A percentile compares a stretch with the other conserved stretches of the same genome.
Conservation (phyloP, 2,797 vertebrate genomes). For the Lithobates sylvaticus region DNA sequence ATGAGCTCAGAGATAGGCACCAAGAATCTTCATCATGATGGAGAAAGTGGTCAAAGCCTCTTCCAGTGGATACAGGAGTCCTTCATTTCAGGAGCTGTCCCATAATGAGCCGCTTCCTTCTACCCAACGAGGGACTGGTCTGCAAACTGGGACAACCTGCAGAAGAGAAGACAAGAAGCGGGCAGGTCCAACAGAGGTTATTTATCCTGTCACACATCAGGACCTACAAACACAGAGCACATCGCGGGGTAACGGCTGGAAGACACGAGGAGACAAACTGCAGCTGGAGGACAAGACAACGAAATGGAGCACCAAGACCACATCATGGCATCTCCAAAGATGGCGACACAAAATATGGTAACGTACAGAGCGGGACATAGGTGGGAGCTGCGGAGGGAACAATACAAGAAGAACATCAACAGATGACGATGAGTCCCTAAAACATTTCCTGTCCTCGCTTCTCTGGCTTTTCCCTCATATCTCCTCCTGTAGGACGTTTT, state of each 20-base stretch:
- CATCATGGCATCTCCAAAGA: background rate
- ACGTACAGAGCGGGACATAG: background rate
- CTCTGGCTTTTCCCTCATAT: background rate
- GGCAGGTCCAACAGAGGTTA: background rate
- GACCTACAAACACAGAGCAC: background rate
- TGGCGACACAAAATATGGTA: too few relatives aligned
- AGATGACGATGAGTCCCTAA: background rate
- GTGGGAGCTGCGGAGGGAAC: background rate
- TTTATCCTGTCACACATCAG: background rate
- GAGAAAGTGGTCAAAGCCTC: too few relatives aligned
- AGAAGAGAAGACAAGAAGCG: conserved; percentile 25
- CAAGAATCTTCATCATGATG: background rate
- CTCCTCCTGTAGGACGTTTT: background rate
- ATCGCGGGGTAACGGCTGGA: background rate
- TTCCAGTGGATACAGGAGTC: too few relatives aligned
- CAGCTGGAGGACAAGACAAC: background rate
- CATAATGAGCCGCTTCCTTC: too few relatives aligned
- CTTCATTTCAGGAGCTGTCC: too few relatives aligned
- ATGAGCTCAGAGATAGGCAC: background rate
- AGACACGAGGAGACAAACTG: too few relatives aligned
- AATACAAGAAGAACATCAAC: background rate
- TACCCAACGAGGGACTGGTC: too few relatives aligned
- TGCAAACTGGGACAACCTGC: background rate
- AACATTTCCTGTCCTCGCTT: background rate
- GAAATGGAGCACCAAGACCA: background rate